phyloP scores from a whole-genome alignment of 1,140 invertebrate genomes.

The Leptopilina boulardi region DNA sequence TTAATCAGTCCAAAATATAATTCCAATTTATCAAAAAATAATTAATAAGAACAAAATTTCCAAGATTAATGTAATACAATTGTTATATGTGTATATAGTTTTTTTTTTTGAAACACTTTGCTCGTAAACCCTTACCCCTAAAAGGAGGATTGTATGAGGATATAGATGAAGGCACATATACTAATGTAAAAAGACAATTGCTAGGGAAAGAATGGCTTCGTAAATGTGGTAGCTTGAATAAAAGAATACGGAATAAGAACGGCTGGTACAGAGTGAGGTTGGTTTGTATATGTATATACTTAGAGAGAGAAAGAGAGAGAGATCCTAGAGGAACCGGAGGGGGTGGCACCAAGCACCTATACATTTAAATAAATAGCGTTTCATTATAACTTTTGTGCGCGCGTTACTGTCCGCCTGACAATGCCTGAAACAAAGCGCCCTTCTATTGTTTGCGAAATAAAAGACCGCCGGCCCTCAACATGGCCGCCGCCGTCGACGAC shows the following conservation, averaged over 20 bases:
- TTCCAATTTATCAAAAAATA: too few species aligned
- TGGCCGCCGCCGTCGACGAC: conserved; percentile 63
- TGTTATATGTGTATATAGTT: background rate
- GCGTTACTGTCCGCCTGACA: conserved; percentile 73
- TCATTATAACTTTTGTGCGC: conserved; percentile 74
- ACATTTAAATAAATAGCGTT: conserved; percentile 75
- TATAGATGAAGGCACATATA: conserved; percentile 47
- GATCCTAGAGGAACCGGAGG: conserved; percentile 42
- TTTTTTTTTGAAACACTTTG: conserved; percentile 16
- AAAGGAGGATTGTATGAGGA: background rate
- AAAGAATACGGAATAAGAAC: conserved; percentile 70
- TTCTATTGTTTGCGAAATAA: conserved; percentile 73
- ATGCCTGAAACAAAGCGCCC: conserved; percentile 73
- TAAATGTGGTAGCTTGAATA: conserved; percentile 66
- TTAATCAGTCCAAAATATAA: too few species aligned
- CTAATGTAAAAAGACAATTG: conserved; percentile 64
- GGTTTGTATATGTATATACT: background rate
- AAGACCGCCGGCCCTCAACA: conserved; percentile 68
- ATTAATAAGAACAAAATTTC: background rate
- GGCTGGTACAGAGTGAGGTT: conserved; percentile 40
- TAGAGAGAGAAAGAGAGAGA: conserved; percentile 17
- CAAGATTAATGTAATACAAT: background rate
- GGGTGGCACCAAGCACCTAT: conserved; percentile 62
- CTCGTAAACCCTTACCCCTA: background rate
- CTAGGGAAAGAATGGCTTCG: conserved; percentile 64